phyloP scores from a whole-genome alignment of 2,113 vertebrate species.

The Platysternon megacephalum region DNA sequence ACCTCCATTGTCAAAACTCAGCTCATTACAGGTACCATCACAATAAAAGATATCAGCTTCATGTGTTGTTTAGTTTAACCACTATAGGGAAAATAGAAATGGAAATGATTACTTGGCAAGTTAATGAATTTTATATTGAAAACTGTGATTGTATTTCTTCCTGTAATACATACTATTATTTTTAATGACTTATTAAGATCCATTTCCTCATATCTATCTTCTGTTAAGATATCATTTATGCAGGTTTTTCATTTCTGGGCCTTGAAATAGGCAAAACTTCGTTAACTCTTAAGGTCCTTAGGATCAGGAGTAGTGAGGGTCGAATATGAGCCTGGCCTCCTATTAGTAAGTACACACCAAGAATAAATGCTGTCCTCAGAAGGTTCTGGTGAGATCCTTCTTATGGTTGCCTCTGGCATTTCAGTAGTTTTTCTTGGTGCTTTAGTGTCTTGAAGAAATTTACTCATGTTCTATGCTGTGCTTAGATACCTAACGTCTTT shows the following conservation, averaged over 20 bases:
- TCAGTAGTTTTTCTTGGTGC: not conserved
- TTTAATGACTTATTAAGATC: not conserved
- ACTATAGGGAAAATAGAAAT: not conserved
- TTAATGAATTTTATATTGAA: not conserved
- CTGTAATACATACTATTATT: not conserved
- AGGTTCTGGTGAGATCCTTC: not conserved
- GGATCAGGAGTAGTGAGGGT: not conserved
- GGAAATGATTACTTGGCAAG: not conserved
- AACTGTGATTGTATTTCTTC: not conserved
- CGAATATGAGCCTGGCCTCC: not conserved
- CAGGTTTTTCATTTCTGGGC: not conserved
- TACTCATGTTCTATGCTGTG: not conserved
- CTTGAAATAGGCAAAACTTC: slow-evolving; percentile 3
- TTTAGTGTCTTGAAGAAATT: not conserved
- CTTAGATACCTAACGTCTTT: not conserved
- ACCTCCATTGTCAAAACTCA: not conserved
- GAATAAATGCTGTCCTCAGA: not conserved
- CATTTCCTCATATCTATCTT: not conserved
- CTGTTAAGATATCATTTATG: not conserved
- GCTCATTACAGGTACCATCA: not conserved
- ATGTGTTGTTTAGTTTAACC: not conserved
- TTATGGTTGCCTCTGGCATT: not conserved
- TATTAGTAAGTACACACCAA: not conserved
- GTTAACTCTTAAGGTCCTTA: not conserved
- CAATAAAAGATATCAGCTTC: not conserved